Percentiles rank a stretch among this genome's conserved stretches.
phyloP scores from a whole-genome alignment of 37 sponge, comb jelly and placozoan species.

The Aplysina aerophoba region DNA sequence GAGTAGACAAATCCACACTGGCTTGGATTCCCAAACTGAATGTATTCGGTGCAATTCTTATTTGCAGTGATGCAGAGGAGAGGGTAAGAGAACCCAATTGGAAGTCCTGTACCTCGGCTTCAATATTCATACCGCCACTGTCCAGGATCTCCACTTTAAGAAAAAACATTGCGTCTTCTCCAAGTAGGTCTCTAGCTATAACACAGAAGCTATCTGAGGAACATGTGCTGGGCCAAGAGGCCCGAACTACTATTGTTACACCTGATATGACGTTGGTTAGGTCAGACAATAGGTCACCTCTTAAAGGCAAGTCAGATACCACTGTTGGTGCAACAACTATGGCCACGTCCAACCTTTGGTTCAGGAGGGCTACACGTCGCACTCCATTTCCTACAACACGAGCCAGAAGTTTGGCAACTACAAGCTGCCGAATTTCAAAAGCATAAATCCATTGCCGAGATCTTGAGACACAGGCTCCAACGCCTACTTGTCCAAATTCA shows the following conservation, averaged over 20 bases:
- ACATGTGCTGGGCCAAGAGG: slow-evolving; percentile 9
- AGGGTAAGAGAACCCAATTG: slow-evolving; percentile 14
- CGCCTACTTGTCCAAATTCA: background rate
- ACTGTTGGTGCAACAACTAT: slow-evolving; percentile 21
- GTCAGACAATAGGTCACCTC: background rate
- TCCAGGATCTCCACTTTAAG: background rate
- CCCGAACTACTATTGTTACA: background rate
- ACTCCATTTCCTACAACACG: background rate
- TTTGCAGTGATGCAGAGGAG: slow-evolving; percentile 15
- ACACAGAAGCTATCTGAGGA: slow-evolving; percentile 24
- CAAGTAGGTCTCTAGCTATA: slow-evolving; percentile 23
- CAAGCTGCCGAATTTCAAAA: slow-evolving; percentile 10
- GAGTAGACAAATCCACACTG: background rate
- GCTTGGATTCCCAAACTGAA: slow-evolving; percentile 35
- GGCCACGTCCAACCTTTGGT: slow-evolving; percentile 14
- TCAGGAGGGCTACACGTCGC: slow-evolving; percentile 2
- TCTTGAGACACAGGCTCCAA: background rate
- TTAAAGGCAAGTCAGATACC: background rate
- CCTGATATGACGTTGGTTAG: background rate
- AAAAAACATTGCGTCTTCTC: slow-evolving; percentile 8
- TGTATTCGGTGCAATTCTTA: background rate
- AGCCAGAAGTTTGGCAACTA: background rate
- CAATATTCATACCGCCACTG: background rate
- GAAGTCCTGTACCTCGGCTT: slow-evolving; percentile 19
- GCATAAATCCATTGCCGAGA: background rate